Conservation (phyloP, 2,888 invertebrate species). For the Lamellibrachia satsuma region DNA sequence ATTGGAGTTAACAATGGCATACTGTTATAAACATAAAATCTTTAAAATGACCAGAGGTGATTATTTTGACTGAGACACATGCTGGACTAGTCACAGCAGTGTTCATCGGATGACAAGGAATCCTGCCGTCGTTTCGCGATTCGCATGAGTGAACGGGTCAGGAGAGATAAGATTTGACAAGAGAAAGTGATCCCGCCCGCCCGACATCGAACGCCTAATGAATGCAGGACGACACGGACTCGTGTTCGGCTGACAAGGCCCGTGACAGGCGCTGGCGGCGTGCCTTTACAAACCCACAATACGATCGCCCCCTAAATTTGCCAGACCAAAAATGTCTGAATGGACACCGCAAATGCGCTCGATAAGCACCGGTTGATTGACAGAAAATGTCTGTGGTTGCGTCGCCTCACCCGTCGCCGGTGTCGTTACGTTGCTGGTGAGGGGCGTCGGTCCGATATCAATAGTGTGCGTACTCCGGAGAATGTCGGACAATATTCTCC, state of each 20-base stretch:
- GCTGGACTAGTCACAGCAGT: neutral
- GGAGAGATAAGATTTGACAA: neutral
- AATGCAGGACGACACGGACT: neutral
- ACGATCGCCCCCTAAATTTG: neutral
- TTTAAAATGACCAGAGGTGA: neutral
- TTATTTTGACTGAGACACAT: neutral
- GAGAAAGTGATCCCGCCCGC: neutral
- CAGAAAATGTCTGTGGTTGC: neutral
- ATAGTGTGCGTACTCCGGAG: too few species aligned
- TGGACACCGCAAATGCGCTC: neutral
- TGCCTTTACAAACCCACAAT: neutral
- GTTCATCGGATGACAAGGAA: neutral
- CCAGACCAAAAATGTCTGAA: neutral
- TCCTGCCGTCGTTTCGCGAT: neutral
- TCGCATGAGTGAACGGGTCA: neutral
- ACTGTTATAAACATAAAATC: neutral
- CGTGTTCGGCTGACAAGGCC: neutral
- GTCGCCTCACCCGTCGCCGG: too few species aligned
- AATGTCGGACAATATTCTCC: too few species aligned
- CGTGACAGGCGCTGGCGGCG: neutral
- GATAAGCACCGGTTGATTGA: conserved; percentile 10
- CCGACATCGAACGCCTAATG: conserved; percentile 1
- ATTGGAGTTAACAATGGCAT: neutral
- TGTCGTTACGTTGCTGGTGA: too few species aligned
- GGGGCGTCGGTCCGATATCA: too few species aligned